Evolutionary conservation across 2,888 invertebrate genomes (phyloP).

Genomic region (Stegana nigrithorax): DNA sequence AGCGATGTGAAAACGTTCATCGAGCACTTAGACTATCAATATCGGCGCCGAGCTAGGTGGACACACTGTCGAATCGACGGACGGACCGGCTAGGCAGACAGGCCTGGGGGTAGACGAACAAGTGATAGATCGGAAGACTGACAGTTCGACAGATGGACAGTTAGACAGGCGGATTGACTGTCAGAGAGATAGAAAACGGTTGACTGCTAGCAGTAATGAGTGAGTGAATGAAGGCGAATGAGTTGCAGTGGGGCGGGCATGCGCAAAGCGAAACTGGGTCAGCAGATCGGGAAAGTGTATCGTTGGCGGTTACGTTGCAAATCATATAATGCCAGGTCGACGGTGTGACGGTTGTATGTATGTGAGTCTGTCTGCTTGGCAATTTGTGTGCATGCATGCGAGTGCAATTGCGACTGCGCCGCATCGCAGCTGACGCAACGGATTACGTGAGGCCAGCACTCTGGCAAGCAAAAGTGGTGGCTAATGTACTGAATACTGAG

Average conservation of each 20-base stretch:
- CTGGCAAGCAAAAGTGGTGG: too few relatives aligned
- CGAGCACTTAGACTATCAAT: slow-evolving; percentile 14
- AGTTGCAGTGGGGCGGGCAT: slow-evolving; percentile 29
- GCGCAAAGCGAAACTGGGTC: slow-evolving; percentile 31
- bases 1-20: slow-evolving; percentile 10
- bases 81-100: background rate
- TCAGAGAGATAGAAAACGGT: background rate
- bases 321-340: slow-evolving; percentile 6
- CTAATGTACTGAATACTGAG: background rate
- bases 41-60: background rate
- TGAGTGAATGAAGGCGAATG: slow-evolving; percentile 33
- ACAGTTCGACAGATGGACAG: slow-evolving; percentile 13
- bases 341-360: background rate
- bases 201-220: slow-evolving; percentile 23
- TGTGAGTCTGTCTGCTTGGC: slow-evolving; percentile 1
- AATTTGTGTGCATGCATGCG: slow-evolving; percentile 23
- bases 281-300: slow-evolving; percentile 11
- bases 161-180: slow-evolving; percentile 14
- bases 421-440: too few relatives aligned
- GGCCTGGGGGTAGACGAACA: background rate
- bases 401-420: background rate
- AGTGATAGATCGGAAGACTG: slow-evolving; percentile 17
- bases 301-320: background rate
- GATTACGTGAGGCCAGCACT: too few relatives aligned
- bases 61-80: background rate